Conservation (phyloP, 2,113 vertebrate genomes). For the Tupaia chinensis region DNA sequence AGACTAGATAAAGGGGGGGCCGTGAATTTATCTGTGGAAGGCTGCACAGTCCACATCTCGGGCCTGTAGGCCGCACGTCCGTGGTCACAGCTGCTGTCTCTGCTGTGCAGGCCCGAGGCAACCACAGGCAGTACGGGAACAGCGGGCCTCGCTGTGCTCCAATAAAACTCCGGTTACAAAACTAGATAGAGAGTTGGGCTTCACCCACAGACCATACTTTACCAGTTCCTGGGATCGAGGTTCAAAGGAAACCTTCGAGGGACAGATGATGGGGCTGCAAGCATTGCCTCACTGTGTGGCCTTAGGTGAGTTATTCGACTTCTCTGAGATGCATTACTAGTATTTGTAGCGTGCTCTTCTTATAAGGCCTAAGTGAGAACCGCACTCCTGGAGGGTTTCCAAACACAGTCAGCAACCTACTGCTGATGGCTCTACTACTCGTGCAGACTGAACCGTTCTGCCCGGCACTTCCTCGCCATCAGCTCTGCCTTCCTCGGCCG, state of each 20-base stretch:
- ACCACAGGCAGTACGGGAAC: not conserved
- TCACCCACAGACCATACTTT: not conserved
- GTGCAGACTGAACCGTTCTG: not conserved
- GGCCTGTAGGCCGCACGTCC: not conserved
- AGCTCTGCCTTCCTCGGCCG: not conserved
- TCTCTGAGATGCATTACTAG: not conserved
- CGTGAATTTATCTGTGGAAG: not conserved
- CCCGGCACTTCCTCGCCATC: not conserved
- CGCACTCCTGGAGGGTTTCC: not conserved
- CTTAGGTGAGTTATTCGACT: not conserved
- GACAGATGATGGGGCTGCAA: not conserved
- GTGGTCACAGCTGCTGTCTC: fast-evolving
- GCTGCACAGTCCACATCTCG: too few species aligned
- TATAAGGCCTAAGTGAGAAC: not conserved
- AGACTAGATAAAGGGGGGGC: not conserved
- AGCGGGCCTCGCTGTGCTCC: not conserved
- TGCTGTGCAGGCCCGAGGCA: not conserved
- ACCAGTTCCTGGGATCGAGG: not conserved
- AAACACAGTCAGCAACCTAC: not conserved
- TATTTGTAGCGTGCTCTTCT: not conserved
- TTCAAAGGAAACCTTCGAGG: not conserved
- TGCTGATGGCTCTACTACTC: not conserved
- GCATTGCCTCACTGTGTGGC: not conserved
- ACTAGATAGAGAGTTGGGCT: not conserved
- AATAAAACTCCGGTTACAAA: not conserved